A percentile compares a stretch with the other conserved stretches of the same genome.
phyloP scores from a whole-genome alignment of 2,113 vertebrate genomes.

The Ochotona princeps region DNA sequence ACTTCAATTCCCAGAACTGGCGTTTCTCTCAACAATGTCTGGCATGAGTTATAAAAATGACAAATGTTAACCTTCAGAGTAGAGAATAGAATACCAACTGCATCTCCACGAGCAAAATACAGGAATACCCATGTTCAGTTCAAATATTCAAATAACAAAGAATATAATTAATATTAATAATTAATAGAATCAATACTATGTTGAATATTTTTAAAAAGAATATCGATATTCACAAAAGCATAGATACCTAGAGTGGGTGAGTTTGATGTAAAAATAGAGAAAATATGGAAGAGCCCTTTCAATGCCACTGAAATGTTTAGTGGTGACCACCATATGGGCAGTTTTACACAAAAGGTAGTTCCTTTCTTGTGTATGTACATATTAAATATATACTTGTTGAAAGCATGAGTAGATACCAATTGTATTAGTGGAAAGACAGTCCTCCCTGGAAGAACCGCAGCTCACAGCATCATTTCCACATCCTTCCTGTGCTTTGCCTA shows the following conservation, averaged over 20 bases:
- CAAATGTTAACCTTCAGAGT: constrained; percentile 42
- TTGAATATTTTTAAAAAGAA: not conserved
- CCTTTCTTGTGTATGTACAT: not conserved
- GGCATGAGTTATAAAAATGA: constrained; percentile 60
- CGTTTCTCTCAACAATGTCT: constrained; percentile 54
- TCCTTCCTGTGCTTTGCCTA: not conserved
- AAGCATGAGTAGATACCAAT: not conserved
- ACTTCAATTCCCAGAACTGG: constrained; percentile 46
- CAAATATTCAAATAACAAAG: not conserved
- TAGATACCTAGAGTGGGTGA: not conserved
- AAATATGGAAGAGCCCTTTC: not conserved
- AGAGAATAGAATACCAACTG: constrained; percentile 10
- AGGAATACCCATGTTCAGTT: not conserved
- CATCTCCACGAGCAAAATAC: not conserved
- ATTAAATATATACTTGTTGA: not conserved
- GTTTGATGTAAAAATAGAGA: not conserved
- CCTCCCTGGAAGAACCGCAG: not conserved
- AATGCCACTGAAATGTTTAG: not conserved
- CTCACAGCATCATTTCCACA: not conserved
- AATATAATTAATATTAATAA: not conserved
- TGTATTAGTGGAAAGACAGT: not conserved
- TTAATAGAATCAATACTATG: not conserved
- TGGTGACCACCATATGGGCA: not conserved
- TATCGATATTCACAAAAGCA: not conserved
- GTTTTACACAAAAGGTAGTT: not conserved